These are phyloP conservation scores for Apeira syringaria DNA, from an alignment of 2,888 invertebrate genomes.

Conservation along the genomic window DNA sequence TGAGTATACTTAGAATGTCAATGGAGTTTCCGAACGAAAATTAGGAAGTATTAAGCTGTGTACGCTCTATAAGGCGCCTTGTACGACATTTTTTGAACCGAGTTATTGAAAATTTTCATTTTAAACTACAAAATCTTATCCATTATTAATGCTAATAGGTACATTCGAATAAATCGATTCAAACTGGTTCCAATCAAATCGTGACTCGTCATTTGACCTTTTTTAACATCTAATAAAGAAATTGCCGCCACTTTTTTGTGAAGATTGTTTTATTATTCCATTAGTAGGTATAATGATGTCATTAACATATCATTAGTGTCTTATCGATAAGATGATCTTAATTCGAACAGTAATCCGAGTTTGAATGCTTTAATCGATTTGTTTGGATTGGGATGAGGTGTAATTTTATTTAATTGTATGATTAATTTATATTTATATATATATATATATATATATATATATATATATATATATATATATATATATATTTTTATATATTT, in stretches of 20 bases:
- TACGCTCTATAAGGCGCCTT: no score
- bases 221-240: conserved; percentile 40
- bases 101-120: no score
- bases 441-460: no score
- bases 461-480: no score
- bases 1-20: no score
- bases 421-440: no score
- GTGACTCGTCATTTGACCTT: conserved; percentile 39
- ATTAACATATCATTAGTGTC: conserved; percentile 42
- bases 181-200: conserved; percentile 45
- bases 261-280: conserved; percentile 48
- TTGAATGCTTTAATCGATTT: conserved; percentile 31
- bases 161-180: conserved; percentile 42
- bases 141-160: conserved; percentile 63
- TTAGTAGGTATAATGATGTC: conserved; percentile 48
- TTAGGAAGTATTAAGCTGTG: no score
- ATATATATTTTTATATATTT: no score
- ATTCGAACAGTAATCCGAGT: conserved; percentile 27
- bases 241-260: conserved; percentile 35
- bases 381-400: conserved; percentile 26
- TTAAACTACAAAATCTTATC: conserved; percentile 54
- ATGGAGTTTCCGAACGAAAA: no score
- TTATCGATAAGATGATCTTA: conserved; percentile 24
- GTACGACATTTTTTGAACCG: no score
- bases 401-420: conserved; percentile 27